Evolutionary conservation across 2,888 invertebrate genomes (phyloP), one percentile per base, ranked within the genome.

Genomic region (Drosophila quasianomalipes): DNA sequence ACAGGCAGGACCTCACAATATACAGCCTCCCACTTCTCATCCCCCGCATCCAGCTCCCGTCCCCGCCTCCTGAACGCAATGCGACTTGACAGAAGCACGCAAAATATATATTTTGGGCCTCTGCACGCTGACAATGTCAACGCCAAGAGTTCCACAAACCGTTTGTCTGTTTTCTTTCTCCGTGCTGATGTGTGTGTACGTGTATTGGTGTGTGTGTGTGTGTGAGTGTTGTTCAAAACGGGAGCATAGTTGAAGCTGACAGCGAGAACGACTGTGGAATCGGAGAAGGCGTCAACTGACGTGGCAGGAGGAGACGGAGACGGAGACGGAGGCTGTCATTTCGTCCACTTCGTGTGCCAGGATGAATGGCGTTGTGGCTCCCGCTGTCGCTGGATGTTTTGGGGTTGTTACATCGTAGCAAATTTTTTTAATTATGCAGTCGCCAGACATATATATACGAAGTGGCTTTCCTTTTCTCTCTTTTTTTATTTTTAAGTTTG

Each of bases 211-310:
- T 47, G 59, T 65, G 62, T 51, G 62, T 41, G 57, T 39, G 35
- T 61, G 67, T 47, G 64, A 52, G 26, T 44, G 57, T 47, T 58
- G 9, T 51, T 61, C 47, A 78, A 79, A 79, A 59, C 47, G 83
- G 71, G 81, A 88, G 79, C 88, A 82, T 89, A 85, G 84, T 89
- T 89, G 88, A 89, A 89, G 85, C 85, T 85, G 84, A 89, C 89
- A 84, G 87, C 72, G 63, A 70, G 63, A 69, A 84, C 69, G 71
- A 67, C 77, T 72, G 30, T 64, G 76, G 71, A 53, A 70, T 53
- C 55, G 67, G 65, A 54, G 87, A 57, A 60, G 65, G 72, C 64
- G 53, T 72, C 71, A 64, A 68, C 65, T 73, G 57, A 59, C 33
- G 49, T 70, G 49, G 41, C 31, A 51, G 49, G 28, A 49, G n/a